Conservation (phyloP, 2,888 invertebrate genomes). For the Protophormia terraenovae region DNA sequence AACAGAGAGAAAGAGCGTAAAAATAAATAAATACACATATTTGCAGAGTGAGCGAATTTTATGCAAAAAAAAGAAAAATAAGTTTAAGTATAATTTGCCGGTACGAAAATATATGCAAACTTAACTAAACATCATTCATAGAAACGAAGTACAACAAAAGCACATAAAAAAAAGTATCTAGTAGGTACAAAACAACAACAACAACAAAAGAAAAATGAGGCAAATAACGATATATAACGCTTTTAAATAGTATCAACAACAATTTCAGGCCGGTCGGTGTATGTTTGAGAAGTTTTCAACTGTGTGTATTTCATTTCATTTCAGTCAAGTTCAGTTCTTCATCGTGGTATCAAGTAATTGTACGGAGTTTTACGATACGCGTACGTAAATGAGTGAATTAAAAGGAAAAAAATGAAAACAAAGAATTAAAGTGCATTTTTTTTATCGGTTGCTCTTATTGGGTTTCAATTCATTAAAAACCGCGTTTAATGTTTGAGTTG, state of each 20-base stretch:
- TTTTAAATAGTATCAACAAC: constrained; percentile 16
- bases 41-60: neutral
- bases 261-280: constrained; percentile 59
- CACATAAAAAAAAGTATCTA: constrained; percentile 26
- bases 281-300: constrained; percentile 65
- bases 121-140: constrained; percentile 38
- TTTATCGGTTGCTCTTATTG: constrained; percentile 35
- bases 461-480: constrained; percentile 50
- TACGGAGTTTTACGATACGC: constrained; percentile 70
- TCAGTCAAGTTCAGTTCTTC: constrained; percentile 72
- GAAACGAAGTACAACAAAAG: constrained; percentile 8
- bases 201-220: constrained; percentile 41
- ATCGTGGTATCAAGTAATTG: constrained; percentile 75
- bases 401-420: constrained; percentile 38
- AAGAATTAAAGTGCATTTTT: constrained; percentile 44
- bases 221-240: constrained; percentile 63
- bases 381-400: constrained; percentile 21
- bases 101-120: constrained; percentile 23
- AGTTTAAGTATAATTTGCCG: constrained; percentile 48
- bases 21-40: neutral
- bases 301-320: constrained; percentile 24
- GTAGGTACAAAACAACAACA: constrained; percentile 48
- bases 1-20: constrained; percentile 3
- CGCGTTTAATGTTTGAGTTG: constrained; percentile 44
- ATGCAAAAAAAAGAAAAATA: constrained; percentile 13